phyloP scores from a whole-genome alignment of 2,797 vertebrate species.

The Morelia viridis region DNA sequence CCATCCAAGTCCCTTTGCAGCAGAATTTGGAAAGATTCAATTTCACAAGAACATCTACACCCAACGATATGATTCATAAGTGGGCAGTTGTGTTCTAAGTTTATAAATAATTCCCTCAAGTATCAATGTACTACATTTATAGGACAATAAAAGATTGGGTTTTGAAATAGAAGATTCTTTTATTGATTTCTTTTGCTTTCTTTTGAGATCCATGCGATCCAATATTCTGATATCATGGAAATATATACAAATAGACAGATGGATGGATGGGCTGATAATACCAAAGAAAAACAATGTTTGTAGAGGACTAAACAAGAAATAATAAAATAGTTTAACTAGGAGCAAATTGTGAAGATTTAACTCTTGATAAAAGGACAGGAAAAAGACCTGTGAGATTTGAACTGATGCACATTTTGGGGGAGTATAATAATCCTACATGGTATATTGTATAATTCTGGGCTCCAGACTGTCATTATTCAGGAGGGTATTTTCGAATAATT shows the following conservation, averaged over 20 bases:
- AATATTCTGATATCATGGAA: not conserved
- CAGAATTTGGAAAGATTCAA: not conserved
- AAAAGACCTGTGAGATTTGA: constrained; percentile 10
- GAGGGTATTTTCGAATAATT: constrained; percentile 20
- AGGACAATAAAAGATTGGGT: not conserved
- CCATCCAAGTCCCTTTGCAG: not conserved
- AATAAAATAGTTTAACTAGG: constrained; percentile 17
- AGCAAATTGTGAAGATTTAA: constrained; percentile 2
- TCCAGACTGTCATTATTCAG: constrained; percentile 24
- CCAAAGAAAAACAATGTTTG: not conserved
- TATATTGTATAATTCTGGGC: constrained; percentile 10
- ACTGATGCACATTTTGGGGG: not conserved
- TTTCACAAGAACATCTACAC: not conserved
- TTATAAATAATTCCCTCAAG: not conserved
- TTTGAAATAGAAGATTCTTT: not conserved
- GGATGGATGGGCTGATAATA: not conserved
- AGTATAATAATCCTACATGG: constrained; percentile 6
- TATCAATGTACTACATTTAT: not conserved
- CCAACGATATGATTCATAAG: not conserved
- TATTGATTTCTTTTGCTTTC: not conserved
- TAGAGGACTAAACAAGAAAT: not conserved
- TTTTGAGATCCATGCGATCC: not conserved
- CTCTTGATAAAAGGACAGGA: not conserved
- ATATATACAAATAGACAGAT: not conserved
- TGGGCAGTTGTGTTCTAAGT: not conserved